Evolutionary conservation across 2,888 invertebrate genomes (phyloP).

Genomic region (Eurytoma californica): DNA sequence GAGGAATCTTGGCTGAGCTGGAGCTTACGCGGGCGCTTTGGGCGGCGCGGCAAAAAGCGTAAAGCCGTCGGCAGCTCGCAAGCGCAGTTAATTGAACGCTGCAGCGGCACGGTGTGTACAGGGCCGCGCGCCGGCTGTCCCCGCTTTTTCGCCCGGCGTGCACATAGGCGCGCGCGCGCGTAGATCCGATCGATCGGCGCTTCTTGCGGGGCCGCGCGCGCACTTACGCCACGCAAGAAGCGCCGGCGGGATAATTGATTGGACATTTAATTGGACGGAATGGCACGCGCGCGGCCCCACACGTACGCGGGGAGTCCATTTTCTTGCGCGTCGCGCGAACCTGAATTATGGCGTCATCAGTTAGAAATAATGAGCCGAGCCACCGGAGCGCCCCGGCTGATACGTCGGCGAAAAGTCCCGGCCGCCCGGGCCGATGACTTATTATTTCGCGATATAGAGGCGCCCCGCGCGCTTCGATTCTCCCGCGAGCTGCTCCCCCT

Average conservation of each 20-base stretch:
- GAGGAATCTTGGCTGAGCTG: too few species aligned
- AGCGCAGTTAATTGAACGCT: slow-evolving; percentile 41
- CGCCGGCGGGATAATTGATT: slow-evolving; percentile 64
- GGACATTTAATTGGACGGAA: slow-evolving; percentile 66
- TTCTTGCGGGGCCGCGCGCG: not conserved
- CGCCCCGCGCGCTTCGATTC: not conserved
- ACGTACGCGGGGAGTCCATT: slow-evolving; percentile 65
- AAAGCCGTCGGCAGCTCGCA: not conserved
- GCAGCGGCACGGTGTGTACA: not conserved
- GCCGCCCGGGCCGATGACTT: slow-evolving; percentile 62
- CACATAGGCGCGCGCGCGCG: not conserved
- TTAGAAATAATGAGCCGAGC: slow-evolving; percentile 71
- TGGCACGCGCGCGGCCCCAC: slow-evolving; percentile 55
- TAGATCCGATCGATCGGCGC: slow-evolving; percentile 3
- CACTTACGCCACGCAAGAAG: slow-evolving; percentile 14
- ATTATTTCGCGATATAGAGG: slow-evolving; percentile 67
- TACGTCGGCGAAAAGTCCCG: slow-evolving; percentile 67
- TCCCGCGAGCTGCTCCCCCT: not conserved
- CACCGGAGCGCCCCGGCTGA: slow-evolving; percentile 58
- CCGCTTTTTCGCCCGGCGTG: not conserved
- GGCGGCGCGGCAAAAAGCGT: not conserved
- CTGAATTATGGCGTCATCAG: slow-evolving; percentile 72
- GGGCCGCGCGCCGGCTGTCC: too few species aligned
- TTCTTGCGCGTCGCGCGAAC: slow-evolving; percentile 68
- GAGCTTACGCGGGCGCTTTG: too few species aligned